phyloP scores from a whole-genome alignment of 2,888 invertebrate species.

The Itoplectis maculator region DNA sequence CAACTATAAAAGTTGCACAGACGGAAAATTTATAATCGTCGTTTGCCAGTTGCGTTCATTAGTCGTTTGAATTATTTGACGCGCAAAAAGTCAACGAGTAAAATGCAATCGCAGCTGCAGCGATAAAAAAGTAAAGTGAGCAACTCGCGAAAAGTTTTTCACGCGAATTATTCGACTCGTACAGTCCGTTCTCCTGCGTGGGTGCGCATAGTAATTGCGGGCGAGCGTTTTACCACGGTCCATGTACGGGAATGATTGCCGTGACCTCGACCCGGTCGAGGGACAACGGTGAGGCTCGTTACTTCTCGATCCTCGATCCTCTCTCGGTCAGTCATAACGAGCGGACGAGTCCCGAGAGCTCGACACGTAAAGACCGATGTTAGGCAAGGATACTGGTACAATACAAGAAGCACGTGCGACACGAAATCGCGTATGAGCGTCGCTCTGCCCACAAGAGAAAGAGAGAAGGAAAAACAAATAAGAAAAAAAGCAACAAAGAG shows the following conservation, averaged over 20 bases:
- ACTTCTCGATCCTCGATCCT: slow-evolving; percentile 60
- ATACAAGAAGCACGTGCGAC: slow-evolving; percentile 59
- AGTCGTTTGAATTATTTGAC: background rate
- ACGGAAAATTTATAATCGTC: too few species aligned
- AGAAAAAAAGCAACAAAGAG: background rate
- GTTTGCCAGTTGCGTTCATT: too few species aligned
- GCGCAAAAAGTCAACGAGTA: background rate
- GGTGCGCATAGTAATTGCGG: slow-evolving; percentile 54
- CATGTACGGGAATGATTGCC: slow-evolving; percentile 66
- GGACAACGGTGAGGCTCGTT: slow-evolving; percentile 68
- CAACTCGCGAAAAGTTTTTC: background rate
- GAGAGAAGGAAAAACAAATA: too few species aligned
- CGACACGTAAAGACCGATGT: slow-evolving; percentile 28
- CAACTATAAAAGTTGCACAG: too few species aligned
- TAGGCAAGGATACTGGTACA: slow-evolving; percentile 9
- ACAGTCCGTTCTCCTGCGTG: slow-evolving; percentile 47
- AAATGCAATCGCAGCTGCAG: background rate
- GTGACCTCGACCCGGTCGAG: slow-evolving; percentile 68
- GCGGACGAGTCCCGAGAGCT: slow-evolving; percentile 11
- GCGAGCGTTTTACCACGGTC: slow-evolving; percentile 55
- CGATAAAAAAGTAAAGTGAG: background rate
- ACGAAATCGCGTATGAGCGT: slow-evolving; percentile 53
- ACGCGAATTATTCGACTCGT: slow-evolving; percentile 28
- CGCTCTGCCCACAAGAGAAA: too few species aligned
- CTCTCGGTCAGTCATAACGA: slow-evolving; percentile 60